Base-by-base conservation (phyloP, 2,888 invertebrate species). In the Margaritifera margaritifera region DNA sequence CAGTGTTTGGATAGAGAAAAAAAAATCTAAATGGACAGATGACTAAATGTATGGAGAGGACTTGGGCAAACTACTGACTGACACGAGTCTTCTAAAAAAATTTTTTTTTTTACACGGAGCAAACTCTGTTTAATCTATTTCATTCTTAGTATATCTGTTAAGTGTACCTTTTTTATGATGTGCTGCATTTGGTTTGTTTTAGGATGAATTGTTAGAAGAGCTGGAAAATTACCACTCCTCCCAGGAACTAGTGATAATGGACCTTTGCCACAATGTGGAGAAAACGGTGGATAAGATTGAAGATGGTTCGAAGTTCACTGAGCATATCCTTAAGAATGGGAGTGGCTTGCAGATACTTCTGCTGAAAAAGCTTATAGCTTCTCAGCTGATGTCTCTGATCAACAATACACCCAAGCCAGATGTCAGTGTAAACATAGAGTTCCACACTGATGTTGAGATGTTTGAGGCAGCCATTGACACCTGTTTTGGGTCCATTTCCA, bases 201-300 rank as follows among this genome's bases (percentile, higher is more conserved):
- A 94, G 79, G 95, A 96, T 83, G 93, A 93, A 63, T 92, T 94
- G 57, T 72, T 90, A 56, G 73, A 82, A 59, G 89, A 90, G 64
- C 77, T 90, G 55, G 88, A 87, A 64, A 79, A 86, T 18, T 75
- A 86, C 57, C 96, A 97, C 89, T 94, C 94, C 71, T 94, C 94
- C 85, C 93, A 96, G 72, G 96, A 96, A 90, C 92, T 97, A 55
- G 94, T 94, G 89, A 94, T 97, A 53, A 97, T 97, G 96, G 96
- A 96, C 87, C 92, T 94, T 74, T 93, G 94, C 86, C 94, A 90
- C 75, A 91, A 93, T 72, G 93, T 96, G 67, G 96, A 95, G 83
- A 95, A 95, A 87, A 94, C 94, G 6, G 94, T 95, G 75, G 94
- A 94, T 75, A 94, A 94, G 83, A 94, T 97, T 74, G 95, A 96